A percentile compares a stretch with the other conserved stretches of the same genome.
Conservation (phyloP, 1,140 invertebrate genomes). For the Hesperophylax magnus region DNA sequence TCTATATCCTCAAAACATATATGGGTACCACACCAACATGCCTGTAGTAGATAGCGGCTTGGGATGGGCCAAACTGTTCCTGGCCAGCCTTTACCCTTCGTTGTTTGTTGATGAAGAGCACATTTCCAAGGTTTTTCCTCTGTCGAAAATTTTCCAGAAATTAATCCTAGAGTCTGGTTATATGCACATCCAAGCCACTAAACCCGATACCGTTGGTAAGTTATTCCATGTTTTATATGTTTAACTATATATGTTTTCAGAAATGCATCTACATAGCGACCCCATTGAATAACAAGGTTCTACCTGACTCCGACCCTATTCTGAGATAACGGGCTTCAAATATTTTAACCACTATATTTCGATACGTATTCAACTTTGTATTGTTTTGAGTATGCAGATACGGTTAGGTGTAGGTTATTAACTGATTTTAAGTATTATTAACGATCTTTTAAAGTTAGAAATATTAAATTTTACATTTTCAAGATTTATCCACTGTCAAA, state of each 20-base stretch:
- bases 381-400: too few species aligned
- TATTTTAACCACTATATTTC: too few species aligned
- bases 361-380: too few species aligned
- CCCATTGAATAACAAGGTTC: too few species aligned
- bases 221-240: too few species aligned
- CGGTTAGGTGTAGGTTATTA: too few species aligned
- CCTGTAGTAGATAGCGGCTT: slow-evolving; percentile 48
- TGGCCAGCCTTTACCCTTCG: slow-evolving; percentile 59
- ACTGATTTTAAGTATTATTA: neutral
- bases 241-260: too few species aligned
- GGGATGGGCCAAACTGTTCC: slow-evolving; percentile 25
- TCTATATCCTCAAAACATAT: slow-evolving; percentile 79
- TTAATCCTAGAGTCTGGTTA: slow-evolving; percentile 84
- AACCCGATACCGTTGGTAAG: slow-evolving; percentile 91
- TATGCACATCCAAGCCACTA: slow-evolving; percentile 88
- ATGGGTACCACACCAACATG: slow-evolving; percentile 70
- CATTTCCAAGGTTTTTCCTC: slow-evolving; percentile 75
- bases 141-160: slow-evolving; percentile 66
- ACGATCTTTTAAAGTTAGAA: slow-evolving; percentile 60
- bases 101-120: slow-evolving; percentile 66
- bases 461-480: slow-evolving; percentile 66
- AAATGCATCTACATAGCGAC: too few species aligned
- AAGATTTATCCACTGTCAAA: slow-evolving; percentile 76
- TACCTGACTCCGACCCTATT: too few species aligned
- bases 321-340: too few species aligned